Evolutionary conservation across 2,797 vertebrate species (phyloP), one percentile per base, ranked within the genome.

Genomic region (Tarsius wallacei): DNA sequence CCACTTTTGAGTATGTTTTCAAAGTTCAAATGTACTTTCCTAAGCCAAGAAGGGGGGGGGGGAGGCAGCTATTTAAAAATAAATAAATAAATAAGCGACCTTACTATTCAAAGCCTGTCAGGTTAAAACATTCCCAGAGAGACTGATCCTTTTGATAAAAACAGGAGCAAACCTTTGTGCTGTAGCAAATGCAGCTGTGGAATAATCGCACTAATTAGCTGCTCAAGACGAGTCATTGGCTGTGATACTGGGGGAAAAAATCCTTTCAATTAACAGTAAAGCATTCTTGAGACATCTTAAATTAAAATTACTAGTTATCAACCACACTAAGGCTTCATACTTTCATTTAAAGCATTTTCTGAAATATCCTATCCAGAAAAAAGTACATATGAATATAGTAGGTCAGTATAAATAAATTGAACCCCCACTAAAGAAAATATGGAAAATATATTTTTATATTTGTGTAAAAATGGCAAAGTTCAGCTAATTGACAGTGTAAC

Each of bases 161-260:
- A 98, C 98, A 99, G 98, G 98, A 98, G 98, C 98, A 99, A 99
- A 99, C 98, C 99, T 99, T 99, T 99, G 98, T 98, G 98, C 97
- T 80, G 97, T 98, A 98, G 99, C 99, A 99, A 99, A 99, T 98
- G 99, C 99, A 99, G 99, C 99, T 99, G 99, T 98, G 98, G 99
- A 99, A 99, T 99, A 99, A 99, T 99, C 99, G 99, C 98, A 99
- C 99, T 99, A 99, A 99, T 99, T 99, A 99, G 99, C 99, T 99
- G 97, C 98, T 99, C 98, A 98, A 97, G 98, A 99, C 98, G 98
- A 99, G 98, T 98, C 98, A 98, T 83, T 98, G 98, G 98, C 98
- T 98, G 98, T 96, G 98, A 98, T 99, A 98, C 97, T 95, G 59
- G 94, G 85, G 97, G 31, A 28, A 61, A 96, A 98, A 98, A 97